Evolutionary conservation across 2,113 vertebrate species (phyloP).

Genomic region (Nerophis lumbriciformis): DNA sequence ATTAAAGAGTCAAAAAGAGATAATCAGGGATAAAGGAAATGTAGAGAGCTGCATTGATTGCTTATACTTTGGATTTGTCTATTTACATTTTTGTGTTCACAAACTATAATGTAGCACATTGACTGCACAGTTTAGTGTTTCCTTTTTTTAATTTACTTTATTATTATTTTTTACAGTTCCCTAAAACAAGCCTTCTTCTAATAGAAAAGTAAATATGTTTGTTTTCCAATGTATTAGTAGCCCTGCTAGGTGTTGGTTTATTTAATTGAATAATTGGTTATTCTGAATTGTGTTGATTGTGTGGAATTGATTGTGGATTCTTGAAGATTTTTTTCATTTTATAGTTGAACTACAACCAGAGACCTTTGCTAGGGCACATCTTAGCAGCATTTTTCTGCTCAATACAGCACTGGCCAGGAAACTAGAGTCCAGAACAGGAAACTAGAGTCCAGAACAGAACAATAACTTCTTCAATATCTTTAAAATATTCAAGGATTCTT

Average conservation of each 20-base stretch:
- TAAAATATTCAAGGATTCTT: too few species aligned
- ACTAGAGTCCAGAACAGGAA: too few species aligned
- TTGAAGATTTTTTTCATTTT: too few species aligned
- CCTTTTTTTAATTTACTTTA: background rate
- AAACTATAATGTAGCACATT: background rate
- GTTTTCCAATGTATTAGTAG: background rate
- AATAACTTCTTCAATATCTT: too few species aligned
- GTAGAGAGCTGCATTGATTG: slow-evolving; percentile 7
- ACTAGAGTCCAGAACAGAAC: too few species aligned
- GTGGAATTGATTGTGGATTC: too few species aligned
- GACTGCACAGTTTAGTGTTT: background rate
- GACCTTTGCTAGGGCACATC: background rate
- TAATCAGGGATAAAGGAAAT: slow-evolving; percentile 10
- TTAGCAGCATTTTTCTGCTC: background rate
- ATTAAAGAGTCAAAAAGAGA: slow-evolving; percentile 14
- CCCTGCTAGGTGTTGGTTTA: background rate
- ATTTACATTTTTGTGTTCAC: slow-evolving; percentile 1
- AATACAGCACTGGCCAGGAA: too few species aligned
- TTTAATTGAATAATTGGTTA: too few species aligned
- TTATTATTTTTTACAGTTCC: background rate
- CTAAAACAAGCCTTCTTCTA: background rate
- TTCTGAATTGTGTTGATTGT: too few species aligned
- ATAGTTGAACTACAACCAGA: background rate
- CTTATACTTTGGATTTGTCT: slow-evolving; percentile 1
- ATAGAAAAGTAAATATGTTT: background rate